Conservation (phyloP, 2,888 invertebrate species). For the Trichogramma evanescens region DNA sequence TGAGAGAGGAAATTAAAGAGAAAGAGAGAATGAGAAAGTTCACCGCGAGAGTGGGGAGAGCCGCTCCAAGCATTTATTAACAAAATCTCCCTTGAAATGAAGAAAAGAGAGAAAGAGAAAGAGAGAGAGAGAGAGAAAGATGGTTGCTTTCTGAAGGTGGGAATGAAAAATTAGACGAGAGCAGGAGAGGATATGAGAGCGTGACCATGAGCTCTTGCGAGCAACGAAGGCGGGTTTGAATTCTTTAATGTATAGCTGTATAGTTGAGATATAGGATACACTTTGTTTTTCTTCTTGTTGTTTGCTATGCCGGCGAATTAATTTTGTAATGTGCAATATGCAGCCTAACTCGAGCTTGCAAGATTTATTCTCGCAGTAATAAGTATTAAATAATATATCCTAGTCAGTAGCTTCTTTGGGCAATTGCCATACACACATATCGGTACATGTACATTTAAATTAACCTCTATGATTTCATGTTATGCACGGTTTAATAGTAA, state of each 20-base stretch:
- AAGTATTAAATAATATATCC: no score
- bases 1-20: neutral
- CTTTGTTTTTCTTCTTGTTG: neutral
- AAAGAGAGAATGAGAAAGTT: neutral
- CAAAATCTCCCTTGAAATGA: slow-evolving; percentile 23
- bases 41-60: slow-evolving; percentile 8
- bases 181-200: slow-evolving; percentile 10
- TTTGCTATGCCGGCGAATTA: neutral
- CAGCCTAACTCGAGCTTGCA: no score
- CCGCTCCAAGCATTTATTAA: slow-evolving; percentile 21
- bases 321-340: neutral
- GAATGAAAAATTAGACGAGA: slow-evolving; percentile 7
- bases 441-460: no score
- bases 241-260: no score
- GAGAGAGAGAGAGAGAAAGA: slow-evolving; percentile 1
- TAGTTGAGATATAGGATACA: neutral
- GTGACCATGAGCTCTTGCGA: slow-evolving; percentile 5
- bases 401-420: no score
- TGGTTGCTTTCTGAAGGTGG: neutral
- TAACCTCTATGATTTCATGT: no score
- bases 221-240: no score
- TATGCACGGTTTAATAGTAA: no score
- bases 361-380: no score
- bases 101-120: slow-evolving; percentile 15
- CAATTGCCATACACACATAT: no score